These are phyloP conservation scores for Melanotaenia boesemani DNA, from an alignment of 2,797 vertebrate species.

Conservation along the genomic window DNA sequence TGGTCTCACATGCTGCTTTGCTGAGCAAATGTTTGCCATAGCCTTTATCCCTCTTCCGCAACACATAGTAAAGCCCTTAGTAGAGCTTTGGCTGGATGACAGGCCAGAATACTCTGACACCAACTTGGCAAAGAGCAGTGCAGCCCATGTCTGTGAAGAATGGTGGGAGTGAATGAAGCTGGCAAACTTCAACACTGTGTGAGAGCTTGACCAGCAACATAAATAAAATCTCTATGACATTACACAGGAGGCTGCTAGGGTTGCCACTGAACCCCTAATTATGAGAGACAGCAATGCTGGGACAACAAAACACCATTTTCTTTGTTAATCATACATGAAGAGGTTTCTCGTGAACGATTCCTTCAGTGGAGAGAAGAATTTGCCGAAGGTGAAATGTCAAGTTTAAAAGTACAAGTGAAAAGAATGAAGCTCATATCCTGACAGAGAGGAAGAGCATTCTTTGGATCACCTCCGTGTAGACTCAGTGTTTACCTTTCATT, in stretches of 20 bases:
- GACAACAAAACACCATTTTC: background rate
- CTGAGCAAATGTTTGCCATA: slow-evolving; percentile 72
- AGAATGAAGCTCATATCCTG: slow-evolving; percentile 83
- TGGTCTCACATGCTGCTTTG: slow-evolving; percentile 55
- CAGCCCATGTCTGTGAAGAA: slow-evolving; percentile 13
- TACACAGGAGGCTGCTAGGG: slow-evolving; percentile 2
- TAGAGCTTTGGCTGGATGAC: slow-evolving; percentile 54
- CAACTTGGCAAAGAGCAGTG: slow-evolving; percentile 47
- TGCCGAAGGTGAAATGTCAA: slow-evolving; percentile 54
- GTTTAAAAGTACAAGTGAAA: slow-evolving; percentile 60
- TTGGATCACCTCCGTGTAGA: slow-evolving; percentile 68
- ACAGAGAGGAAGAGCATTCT: slow-evolving; percentile 62
- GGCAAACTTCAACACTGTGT: slow-evolving; percentile 39
- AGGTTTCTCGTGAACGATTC: slow-evolving; percentile 13
- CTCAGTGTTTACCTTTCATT: slow-evolving; percentile 83
- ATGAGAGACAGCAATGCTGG: background rate
- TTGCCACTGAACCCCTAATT: background rate
- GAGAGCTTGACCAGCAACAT: slow-evolving; percentile 30
- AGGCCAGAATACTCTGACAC: slow-evolving; percentile 42
- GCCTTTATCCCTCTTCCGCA: slow-evolving; percentile 63
- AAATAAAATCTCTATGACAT: slow-evolving; percentile 18
- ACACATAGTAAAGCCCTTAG: slow-evolving; percentile 56
- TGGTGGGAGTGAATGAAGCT: slow-evolving; percentile 6
- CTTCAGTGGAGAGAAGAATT: slow-evolving; percentile 54
- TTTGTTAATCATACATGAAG: background rate